Conservation (phyloP, 2,888 invertebrate species). For the Molorchus minor region DNA sequence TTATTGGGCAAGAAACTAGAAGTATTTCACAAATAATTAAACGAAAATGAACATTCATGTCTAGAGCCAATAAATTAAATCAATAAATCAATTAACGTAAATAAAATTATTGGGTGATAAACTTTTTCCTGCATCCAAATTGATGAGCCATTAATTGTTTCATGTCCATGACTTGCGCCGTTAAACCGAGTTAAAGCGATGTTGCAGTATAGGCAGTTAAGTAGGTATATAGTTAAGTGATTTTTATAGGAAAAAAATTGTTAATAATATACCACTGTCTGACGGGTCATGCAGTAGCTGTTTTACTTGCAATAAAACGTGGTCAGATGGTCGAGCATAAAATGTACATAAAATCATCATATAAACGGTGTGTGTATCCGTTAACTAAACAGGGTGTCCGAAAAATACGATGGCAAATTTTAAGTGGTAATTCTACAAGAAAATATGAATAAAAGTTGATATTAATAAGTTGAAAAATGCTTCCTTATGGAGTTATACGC, state of each 20-base stretch:
- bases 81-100: conserved; percentile 33
- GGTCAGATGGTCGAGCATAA: no score
- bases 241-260: conserved; percentile 18
- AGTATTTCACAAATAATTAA: conserved; percentile 5
- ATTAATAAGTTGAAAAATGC: no score
- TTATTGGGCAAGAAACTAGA: no score
- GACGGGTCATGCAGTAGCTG: no score
- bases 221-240: conserved; percentile 14
- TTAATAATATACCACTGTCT: background rate
- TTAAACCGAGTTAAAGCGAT: conserved; percentile 32
- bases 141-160: conserved; percentile 31
- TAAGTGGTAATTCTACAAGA: no score
- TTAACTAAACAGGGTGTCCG: no score
- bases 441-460: no score
- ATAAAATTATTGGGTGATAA: conserved; percentile 31
- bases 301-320: no score
- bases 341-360: no score
- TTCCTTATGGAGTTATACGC: no score
- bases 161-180: conserved; percentile 33
- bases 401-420: no score
- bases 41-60: conserved; percentile 27
- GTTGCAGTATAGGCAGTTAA: conserved; percentile 18
- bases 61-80: conserved; percentile 32
- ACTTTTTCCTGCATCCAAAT: conserved; percentile 34
- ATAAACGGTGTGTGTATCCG: no score